Base-by-base conservation (phyloP, 2,888 invertebrate species). In the Trachelus tabidus region DNA sequence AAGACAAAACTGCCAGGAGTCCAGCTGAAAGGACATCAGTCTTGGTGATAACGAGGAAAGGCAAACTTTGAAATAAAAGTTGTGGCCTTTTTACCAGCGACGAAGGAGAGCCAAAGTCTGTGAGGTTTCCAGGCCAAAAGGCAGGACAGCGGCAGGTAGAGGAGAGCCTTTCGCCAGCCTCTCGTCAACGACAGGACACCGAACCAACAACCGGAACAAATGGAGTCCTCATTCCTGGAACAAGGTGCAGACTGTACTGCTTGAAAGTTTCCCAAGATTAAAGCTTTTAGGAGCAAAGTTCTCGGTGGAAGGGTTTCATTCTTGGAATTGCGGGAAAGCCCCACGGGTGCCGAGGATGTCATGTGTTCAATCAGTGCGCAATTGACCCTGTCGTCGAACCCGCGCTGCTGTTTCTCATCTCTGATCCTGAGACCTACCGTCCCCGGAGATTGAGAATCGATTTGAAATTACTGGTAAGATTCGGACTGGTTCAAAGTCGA, bases 71-170 rank as follows among this genome's bases (percentile, higher is more conserved):
- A 40, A 15, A 40, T 40, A 15, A 15, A 4, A 40, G 15, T 40
- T 15, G 1, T 40, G 15, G 0, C 15, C 15, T 40, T 15, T 83
- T 83, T 87, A 92, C 92, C 92, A 81, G 92, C 91, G 23, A 92
- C 90, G 78, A 91, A 90, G 77, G 92, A 92, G 11, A 92, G 89
- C 92, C 92, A 92, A 40, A 92, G 88, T 76, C 89, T 89, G 83
- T 92, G 89, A 30, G 92, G 92, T 82, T 90, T 90, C 83, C 92
- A 89, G 83, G 92, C 92, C 82, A 92, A 87, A 77, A 91, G 83
- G 73, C 91, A 85, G 34, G 92, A 91, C 77, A 92, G 85, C 37
- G 90, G 88, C 40, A 90, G 85, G 85, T 92, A 92, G 81, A 92
- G 89, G 80, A 92, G 84, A 73, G 91, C 89, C 80, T 91, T 90